Evolutionary conservation across 2,797 vertebrate genomes (phyloP).

Genomic region (Danio albolineatus): DNA sequence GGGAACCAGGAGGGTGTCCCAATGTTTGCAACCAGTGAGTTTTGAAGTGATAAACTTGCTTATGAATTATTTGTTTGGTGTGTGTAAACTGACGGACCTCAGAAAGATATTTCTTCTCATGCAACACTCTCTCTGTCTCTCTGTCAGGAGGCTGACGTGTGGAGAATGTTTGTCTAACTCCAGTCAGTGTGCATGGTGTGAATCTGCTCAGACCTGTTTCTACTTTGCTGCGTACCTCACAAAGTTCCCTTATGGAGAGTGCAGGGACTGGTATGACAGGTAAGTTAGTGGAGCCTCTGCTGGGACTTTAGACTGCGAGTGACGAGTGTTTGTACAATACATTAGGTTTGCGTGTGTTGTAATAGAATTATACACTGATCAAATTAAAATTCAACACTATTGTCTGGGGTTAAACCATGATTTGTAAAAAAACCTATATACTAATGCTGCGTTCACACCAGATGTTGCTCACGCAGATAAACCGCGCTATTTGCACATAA

Average conservation of each 20-base stretch:
- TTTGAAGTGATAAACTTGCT: slow-evolving; percentile 37
- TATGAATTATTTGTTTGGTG: slow-evolving; percentile 18
- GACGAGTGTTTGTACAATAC: too few relatives aligned
- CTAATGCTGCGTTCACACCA: too few relatives aligned
- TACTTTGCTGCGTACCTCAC: slow-evolving; percentile 93
- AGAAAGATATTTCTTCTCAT: slow-evolving; percentile 14
- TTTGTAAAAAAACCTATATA: too few relatives aligned
- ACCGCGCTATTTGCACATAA: too few relatives aligned
- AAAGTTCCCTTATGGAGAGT: slow-evolving; percentile 91
- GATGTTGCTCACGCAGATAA: too few relatives aligned
- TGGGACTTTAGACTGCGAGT: neutral
- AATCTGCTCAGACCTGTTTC: slow-evolving; percentile 91
- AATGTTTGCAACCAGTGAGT: slow-evolving; percentile 91
- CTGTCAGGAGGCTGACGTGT: slow-evolving; percentile 84
- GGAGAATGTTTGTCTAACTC: slow-evolving; percentile 91
- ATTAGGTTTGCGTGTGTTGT: too few relatives aligned
- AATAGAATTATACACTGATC: too few relatives aligned
- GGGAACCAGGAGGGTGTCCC: slow-evolving; percentile 82
- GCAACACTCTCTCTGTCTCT: neutral
- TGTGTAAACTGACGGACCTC: neutral
- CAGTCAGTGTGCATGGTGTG: slow-evolving; percentile 96
- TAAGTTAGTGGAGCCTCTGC: slow-evolving; percentile 48
- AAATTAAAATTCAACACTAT: too few relatives aligned
- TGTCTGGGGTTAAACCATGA: too few relatives aligned
- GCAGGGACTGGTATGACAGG: slow-evolving; percentile 96